Conservation (phyloP, 2,888 invertebrate species). For the Conomelus anceps region DNA sequence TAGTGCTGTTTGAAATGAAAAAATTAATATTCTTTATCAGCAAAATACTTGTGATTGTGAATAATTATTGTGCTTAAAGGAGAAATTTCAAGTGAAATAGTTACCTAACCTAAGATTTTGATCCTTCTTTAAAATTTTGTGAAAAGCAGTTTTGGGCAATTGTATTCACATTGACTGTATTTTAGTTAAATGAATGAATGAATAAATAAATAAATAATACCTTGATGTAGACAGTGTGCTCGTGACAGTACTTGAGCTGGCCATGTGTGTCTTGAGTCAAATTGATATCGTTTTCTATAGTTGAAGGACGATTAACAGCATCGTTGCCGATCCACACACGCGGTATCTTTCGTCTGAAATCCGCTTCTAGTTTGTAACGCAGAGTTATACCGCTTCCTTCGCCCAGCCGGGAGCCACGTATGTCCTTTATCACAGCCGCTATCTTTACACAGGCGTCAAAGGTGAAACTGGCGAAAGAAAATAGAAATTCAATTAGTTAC, state of each 20-base stretch:
- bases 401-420: constrained; percentile 35
- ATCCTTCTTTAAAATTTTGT: no score
- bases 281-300: constrained; percentile 36
- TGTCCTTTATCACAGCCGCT: constrained; percentile 48
- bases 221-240: constrained; percentile 77
- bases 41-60: no score
- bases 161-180: no score
- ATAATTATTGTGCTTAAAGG: no score
- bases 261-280: constrained; percentile 37
- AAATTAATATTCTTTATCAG: no score
- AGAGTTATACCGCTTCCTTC: constrained; percentile 47
- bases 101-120: no score
- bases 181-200: no score
- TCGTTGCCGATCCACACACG: constrained; percentile 63
- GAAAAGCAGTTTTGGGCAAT: no score
- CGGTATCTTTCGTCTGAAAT: constrained; percentile 68
- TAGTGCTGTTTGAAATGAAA: no score
- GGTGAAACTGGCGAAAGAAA: constrained; percentile 53
- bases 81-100: no score
- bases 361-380: constrained; percentile 73
- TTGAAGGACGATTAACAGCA: constrained; percentile 29
- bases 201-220: no score
- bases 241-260: constrained; percentile 54
- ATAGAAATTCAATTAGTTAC: no score
- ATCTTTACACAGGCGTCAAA: constrained; percentile 80